Evolutionary conservation across 2,797 vertebrate species (phyloP), one percentile per base, ranked within the genome.

Genomic region (Threskiornis aethiopicus): DNA sequence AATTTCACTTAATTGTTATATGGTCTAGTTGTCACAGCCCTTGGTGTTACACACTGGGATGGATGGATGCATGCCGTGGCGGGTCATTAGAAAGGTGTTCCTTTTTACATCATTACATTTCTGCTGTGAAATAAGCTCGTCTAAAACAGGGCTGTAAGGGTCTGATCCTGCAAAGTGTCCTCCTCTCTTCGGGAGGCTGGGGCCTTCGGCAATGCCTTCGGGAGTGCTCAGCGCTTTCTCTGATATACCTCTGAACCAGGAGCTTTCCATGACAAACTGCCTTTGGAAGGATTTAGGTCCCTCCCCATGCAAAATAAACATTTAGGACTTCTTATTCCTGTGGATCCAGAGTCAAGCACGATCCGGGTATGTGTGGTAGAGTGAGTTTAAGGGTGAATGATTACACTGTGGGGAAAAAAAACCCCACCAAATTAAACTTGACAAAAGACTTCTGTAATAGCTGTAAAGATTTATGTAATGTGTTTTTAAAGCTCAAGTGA

Each of bases 401-500:
- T 95, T 67, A 55, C 64, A 70, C 67, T 24, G 17, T 51, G 76
- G n/a, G 12, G 16, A 81, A 70, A 76, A 61, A 44, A 42, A 25
- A 49, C 13, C 11, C 31, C 67, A 86, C 9, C 41, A 72, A 87
- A 94, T 93, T 89, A 95, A 90, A 72, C 82, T 64, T 97, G 93
- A 97, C 95, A 97, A 93, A 97, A 96, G 89, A 94, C 78, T 91
- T 94, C 82, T 96, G 78, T 96, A 96, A 94, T 80, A 92, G 89
- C 91, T 44, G 35, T 93, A 94, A 97, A 96, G 92, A 89, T 97
- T 98, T 94, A 95, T 83, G 91, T 93, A 95, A 97, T 44, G 51
- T 90, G 79, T 93, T 97, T 98, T 97, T 96, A 96, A 97, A 97
- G 90, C 37, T 96, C 84, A 92, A 97, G 96, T 92, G 97, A 98